Percentiles rank a stretch among this genome's conserved stretches.
Conservation (phyloP, 1,140 invertebrate species). For the Danaus melanippus region DNA sequence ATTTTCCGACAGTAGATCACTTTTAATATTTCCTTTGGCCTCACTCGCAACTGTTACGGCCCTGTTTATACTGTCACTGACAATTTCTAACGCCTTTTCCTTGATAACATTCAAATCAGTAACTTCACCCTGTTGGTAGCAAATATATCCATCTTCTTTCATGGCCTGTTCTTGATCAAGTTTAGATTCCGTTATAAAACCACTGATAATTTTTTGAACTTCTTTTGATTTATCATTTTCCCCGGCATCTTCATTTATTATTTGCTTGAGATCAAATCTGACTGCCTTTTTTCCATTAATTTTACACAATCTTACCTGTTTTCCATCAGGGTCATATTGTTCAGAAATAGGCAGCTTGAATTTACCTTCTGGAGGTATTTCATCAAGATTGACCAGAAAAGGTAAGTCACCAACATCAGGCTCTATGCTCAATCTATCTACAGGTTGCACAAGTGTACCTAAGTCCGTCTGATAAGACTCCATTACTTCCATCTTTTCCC, state of each 20-base stretch:
- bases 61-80: constrained; percentile 16
- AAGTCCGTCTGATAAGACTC: too few relatives aligned
- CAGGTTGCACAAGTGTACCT: too few relatives aligned
- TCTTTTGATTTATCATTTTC: constrained; percentile 4
- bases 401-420: too few relatives aligned
- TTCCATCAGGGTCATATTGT: constrained; percentile 48
- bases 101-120: constrained; percentile 44
- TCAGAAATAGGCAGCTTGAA: constrained; percentile 54
- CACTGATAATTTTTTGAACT: constrained; percentile 7
- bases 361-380: constrained; percentile 28
- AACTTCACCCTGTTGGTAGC: constrained; percentile 12
- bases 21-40: constrained; percentile 15
- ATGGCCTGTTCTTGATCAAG: constrained; percentile 20
- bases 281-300: too few relatives aligned
- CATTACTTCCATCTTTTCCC: too few relatives aligned
- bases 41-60: constrained; percentile 14
- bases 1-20: constrained; percentile 4
- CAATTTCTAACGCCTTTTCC: constrained; percentile 29
- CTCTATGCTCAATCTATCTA: too few relatives aligned
- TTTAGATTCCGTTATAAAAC: constrained; percentile 7
- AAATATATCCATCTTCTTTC: constrained; percentile 19
- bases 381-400: constrained; percentile 12
- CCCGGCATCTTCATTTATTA: background rate
- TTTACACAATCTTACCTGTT: constrained; percentile 9
- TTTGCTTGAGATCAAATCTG: too few relatives aligned